phyloP scores from a whole-genome alignment of 2,113 vertebrate genomes.

The Tyrannus savana region DNA sequence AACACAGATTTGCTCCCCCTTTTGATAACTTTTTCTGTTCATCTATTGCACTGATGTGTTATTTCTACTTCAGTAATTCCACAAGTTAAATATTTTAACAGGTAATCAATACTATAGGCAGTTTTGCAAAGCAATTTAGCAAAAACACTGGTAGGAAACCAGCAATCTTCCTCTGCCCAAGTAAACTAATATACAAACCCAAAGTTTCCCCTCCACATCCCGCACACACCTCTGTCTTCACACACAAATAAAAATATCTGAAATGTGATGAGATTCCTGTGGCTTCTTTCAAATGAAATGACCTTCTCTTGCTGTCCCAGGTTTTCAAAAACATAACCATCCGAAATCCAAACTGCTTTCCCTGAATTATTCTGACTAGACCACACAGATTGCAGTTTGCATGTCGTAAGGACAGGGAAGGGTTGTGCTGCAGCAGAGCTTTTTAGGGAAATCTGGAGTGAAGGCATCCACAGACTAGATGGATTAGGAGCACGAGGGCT shows the following conservation, averaged over 20 bases:
- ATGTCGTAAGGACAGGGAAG: neutral
- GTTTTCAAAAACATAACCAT: neutral
- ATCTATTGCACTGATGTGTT: neutral
- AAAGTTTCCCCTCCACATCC: neutral
- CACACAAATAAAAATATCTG: neutral
- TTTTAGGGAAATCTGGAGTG: neutral
- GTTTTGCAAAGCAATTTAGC: neutral
- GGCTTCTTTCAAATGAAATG: neutral
- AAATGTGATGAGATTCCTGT: neutral
- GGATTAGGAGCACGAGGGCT: neutral
- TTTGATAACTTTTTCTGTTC: neutral
- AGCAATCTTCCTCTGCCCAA: neutral
- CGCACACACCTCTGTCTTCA: neutral
- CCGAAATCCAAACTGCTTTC: neutral
- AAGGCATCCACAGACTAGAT: neutral
- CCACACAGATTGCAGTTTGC: neutral
- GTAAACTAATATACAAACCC: conserved; percentile 14
- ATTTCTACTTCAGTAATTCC: neutral
- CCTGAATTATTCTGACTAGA: neutral
- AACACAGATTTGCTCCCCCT: neutral
- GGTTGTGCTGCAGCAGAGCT: neutral
- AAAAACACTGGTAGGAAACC: neutral
- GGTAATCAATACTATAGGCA: neutral
- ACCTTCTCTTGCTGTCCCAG: neutral
- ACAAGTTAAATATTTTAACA: neutral